These are phyloP conservation scores for Pteruthius melanotis DNA, from an alignment of 2,113 vertebrate species.

Conservation along the genomic window DNA sequence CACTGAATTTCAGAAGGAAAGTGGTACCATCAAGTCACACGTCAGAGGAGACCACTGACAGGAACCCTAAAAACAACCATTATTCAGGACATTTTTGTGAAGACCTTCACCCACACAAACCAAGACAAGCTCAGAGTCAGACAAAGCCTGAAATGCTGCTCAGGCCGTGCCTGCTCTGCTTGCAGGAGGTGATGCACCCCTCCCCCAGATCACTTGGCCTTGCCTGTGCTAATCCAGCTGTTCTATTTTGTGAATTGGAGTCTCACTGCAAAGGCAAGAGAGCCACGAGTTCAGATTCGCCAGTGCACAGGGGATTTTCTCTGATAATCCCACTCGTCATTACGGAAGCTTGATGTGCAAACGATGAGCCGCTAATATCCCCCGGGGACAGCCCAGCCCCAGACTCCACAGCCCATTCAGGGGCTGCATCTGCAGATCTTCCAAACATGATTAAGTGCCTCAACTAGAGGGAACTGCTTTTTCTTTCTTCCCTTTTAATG, in stretches of 20 bases:
- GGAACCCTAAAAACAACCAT: neutral
- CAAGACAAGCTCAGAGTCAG: neutral
- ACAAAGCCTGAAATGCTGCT: neutral
- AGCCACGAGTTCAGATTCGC: neutral
- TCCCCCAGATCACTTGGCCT: neutral
- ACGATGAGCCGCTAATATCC: neutral
- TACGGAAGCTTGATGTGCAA: constrained; percentile 11
- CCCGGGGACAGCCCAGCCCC: neutral
- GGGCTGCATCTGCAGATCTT: neutral
- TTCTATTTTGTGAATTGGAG: neutral
- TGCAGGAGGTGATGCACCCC: fast-evolving
- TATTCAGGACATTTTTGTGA: neutral
- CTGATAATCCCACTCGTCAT: neutral
- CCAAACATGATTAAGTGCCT: neutral
- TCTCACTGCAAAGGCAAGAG: neutral
- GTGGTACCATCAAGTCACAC: neutral
- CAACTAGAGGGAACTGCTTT: neutral
- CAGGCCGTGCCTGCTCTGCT: neutral
- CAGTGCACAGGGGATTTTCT: neutral
- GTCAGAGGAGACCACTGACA: fast-evolving
- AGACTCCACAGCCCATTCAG: neutral
- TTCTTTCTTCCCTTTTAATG: neutral
- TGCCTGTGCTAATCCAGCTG: neutral
- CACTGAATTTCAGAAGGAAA: neutral
- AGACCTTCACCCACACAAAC: neutral